phyloP scores from a whole-genome alignment of 1,140 invertebrate genomes.

The Drosophila bifasciata region DNA sequence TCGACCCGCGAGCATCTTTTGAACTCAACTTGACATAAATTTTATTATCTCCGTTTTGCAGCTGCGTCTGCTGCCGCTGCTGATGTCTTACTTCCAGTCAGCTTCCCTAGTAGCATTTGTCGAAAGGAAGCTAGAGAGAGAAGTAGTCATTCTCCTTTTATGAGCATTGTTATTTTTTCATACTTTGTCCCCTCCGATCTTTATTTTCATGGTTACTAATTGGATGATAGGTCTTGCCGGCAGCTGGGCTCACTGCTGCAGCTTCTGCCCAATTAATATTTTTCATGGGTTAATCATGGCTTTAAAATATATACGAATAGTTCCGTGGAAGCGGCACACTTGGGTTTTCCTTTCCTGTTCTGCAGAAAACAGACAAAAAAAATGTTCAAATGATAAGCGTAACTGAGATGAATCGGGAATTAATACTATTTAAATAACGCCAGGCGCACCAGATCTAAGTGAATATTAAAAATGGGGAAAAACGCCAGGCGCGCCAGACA shows the following conservation, averaged over 20 bases:
- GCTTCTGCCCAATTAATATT: conserved; percentile 47
- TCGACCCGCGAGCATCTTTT: conserved; percentile 64
- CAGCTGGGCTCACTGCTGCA: conserved; percentile 43
- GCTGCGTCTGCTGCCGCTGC: conserved; percentile 49
- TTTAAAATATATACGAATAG: conserved; percentile 60
- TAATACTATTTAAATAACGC: conserved; percentile 64
- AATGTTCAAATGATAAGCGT: conserved; percentile 32
- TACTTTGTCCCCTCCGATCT: conserved; percentile 22
- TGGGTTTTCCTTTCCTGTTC: conserved; percentile 64
- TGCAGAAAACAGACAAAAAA: neutral
- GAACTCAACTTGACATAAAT: conserved; percentile 47
- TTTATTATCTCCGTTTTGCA: conserved; percentile 61
- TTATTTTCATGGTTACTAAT: conserved; percentile 80
- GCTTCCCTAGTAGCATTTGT: conserved; percentile 77
- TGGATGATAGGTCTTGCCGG: conserved; percentile 74
- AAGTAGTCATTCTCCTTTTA: conserved; percentile 35
- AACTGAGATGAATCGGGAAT: conserved; percentile 13
- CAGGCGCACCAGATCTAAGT: conserved; percentile 55
- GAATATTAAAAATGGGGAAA: conserved; percentile 65
- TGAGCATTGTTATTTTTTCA: conserved; percentile 68
- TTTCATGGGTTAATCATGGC: conserved; percentile 42
- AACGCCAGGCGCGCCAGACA: conserved; percentile 53
- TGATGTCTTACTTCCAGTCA: conserved; percentile 70
- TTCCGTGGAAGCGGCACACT: conserved; percentile 58
- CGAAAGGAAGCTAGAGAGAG: conserved; percentile 22